Evolutionary conservation across 2,797 vertebrate genomes (phyloP).

Genomic region (Buceros bicornis): DNA sequence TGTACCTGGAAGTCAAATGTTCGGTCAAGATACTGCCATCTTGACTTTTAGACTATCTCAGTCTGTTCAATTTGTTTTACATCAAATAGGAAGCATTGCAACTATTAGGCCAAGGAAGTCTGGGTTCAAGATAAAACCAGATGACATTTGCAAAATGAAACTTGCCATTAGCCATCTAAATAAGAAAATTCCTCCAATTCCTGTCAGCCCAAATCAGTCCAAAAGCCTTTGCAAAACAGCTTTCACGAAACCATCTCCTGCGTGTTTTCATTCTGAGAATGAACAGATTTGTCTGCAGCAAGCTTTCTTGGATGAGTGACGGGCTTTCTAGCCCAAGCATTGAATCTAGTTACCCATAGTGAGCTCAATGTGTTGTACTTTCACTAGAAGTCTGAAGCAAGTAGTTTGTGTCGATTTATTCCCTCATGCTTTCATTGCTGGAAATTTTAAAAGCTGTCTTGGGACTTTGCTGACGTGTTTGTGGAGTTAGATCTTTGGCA

Average conservation of each 20-base stretch:
- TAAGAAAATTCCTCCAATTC: not conserved
- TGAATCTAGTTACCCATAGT: constrained; percentile 1
- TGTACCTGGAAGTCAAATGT: not conserved
- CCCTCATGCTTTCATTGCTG: not conserved
- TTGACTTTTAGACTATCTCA: not conserved
- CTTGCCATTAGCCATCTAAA: not conserved
- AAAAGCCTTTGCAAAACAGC: constrained; percentile 20
- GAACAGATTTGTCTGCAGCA: constrained; percentile 64
- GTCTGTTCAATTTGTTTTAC: not conserved
- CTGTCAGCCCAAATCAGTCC: not conserved
- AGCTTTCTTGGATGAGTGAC: constrained; percentile 50
- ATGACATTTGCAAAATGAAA: not conserved
- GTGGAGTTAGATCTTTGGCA: constrained; percentile 10
- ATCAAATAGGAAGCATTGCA: not conserved
- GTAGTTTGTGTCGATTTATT: constrained; percentile 14
- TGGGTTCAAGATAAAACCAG: not conserved
- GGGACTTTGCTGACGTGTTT: constrained; percentile 3
- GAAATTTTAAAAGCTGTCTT: constrained; percentile 32
- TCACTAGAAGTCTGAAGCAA: constrained; percentile 22
- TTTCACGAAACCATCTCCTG: constrained; percentile 13
- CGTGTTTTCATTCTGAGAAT: constrained; percentile 51
- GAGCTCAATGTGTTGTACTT: not conserved
- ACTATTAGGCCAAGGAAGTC: not conserved
- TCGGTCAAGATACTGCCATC: not conserved
- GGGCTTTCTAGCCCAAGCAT: constrained; percentile 1